Base-by-base conservation (phyloP, 2,113 vertebrate species). In the Colistium nudipinnis region DNA sequence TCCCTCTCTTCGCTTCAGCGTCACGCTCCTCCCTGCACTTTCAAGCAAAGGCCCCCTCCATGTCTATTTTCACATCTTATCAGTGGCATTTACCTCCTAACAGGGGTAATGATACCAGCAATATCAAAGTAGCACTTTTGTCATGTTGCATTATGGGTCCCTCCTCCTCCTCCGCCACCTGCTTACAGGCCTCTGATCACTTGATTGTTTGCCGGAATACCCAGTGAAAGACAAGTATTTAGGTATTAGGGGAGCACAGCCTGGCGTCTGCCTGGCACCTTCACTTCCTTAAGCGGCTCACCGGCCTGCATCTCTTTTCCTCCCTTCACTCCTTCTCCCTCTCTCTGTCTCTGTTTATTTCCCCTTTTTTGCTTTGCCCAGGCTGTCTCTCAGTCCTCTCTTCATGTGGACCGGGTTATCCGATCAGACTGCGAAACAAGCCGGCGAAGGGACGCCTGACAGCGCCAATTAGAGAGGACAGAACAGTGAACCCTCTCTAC, bases 91-190 rank as follows among this genome's bases (percentile, higher is more conserved):
- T 90, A 92, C 69, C 78, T 82, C 51, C 84, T 91, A 92, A 93
- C 70, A 77, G 89, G 80, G 65, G 55, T 84, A 87, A 89, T 64
- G 65, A 75, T 78, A 84, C 68, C 80, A 78, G 69, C 69, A 28
- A 76, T 92, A 91, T 93, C 91, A 93, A 91, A 93, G 90, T 88
- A 81, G 73, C 76, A 88, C 87, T 93, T 88, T 90, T 91, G 90
- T 91, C 92, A 89, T 83, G 87, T 89, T 82, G 83, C 78, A 89
- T 91, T 91, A 92, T n/a, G 69, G 52, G 52, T 60, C 78, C 78
- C 81, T 86, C 76, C 82, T 75, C 74, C 78, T 87, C 76, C 82
- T 75, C 74, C 78, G 86, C 76, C 67, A 85, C 71, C 86, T 85
- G 78, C 67, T 76, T 81, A 81, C 81, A 81, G 86, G 84, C 80